Percentiles rank a stretch among this genome's conserved stretches.
These are phyloP conservation scores for Smittia sp. DNA, from an alignment of 2,888 invertebrate genomes.

Conservation along the genomic window DNA sequence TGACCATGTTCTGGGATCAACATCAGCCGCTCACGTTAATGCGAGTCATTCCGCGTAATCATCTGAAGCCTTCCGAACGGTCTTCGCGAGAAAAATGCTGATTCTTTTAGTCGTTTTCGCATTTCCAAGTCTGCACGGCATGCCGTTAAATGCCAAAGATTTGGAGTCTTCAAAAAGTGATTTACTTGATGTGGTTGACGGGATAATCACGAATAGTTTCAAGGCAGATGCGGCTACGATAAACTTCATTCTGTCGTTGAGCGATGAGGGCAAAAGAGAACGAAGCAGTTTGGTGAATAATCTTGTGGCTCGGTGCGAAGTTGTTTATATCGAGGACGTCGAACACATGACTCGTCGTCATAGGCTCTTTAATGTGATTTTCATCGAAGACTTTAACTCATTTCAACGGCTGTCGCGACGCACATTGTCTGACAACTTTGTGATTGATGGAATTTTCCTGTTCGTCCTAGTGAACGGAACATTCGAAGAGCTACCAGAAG, in stretches of 20 bases:
- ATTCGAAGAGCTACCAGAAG: not conserved
- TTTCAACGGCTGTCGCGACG: not conserved
- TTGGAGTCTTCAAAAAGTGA: not conserved
- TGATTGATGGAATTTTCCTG: conserved; percentile 27
- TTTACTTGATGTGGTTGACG: conserved; percentile 8
- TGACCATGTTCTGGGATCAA: not conserved
- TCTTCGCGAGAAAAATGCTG: not conserved
- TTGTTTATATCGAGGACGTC: conserved; percentile 1
- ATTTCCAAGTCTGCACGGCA: not conserved
- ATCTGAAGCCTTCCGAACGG: not conserved
- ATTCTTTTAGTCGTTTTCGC: not conserved
- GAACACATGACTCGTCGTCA: not conserved
- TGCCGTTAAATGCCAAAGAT: not conserved
- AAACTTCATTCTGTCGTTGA: conserved; percentile 26
- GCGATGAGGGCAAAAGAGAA: conserved; percentile 10
- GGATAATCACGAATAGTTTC: conserved; percentile 8
- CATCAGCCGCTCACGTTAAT: not conserved
- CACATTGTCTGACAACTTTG: conserved; percentile 15
- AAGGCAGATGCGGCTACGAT: not conserved
- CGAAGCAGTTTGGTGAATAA: conserved; percentile 13
- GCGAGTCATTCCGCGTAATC: not conserved
- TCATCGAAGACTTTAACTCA: conserved; percentile 18
- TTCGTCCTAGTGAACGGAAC: not conserved
- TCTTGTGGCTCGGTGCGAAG: not conserved
- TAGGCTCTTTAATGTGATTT: conserved; percentile 17